A percentile compares a stretch with the other conserved stretches of the same genome.
Evolutionary conservation across 2,113 vertebrate species (phyloP).

Genomic region (Xenopus laevis): DNA sequence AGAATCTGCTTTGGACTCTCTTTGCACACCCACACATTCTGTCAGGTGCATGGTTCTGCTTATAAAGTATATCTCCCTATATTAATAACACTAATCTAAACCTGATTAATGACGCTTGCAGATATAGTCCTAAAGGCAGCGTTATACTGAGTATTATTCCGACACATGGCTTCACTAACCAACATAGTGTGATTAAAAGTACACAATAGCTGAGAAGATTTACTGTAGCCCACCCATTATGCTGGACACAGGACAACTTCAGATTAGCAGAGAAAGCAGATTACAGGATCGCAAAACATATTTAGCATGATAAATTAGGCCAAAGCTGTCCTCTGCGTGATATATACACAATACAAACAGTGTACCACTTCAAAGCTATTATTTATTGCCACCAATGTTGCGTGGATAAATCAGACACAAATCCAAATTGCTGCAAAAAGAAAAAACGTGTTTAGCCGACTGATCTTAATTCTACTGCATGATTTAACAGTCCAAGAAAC

Average conservation of each 20-base stretch:
- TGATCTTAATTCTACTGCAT: too few species aligned
- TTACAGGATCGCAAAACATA: slow-evolving; percentile 39
- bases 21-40: neutral
- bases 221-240: slow-evolving; percentile 12
- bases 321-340: slow-evolving; percentile 14
- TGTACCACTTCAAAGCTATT: too few species aligned
- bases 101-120: slow-evolving; percentile 17
- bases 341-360: neutral
- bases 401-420: neutral
- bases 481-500: too few species aligned
- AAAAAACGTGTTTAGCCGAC: too few species aligned
- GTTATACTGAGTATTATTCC: slow-evolving; percentile 16
- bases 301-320: slow-evolving; percentile 41
- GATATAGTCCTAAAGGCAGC: neutral
- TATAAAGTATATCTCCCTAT: neutral
- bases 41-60: slow-evolving; percentile 4
- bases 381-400: neutral
- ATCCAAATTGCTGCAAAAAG: too few species aligned
- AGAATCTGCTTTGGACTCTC: neutral
- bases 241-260: slow-evolving; percentile 13
- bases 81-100: neutral
- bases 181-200: slow-evolving; percentile 25
- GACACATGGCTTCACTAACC: slow-evolving; percentile 30
- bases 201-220: neutral
- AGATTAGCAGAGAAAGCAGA: slow-evolving; percentile 32